Percentiles rank a stretch among this genome's conserved stretches.
These are phyloP conservation scores for Nestor notabilis DNA, from an alignment of 2,113 vertebrate species.

Conservation along the genomic window DNA sequence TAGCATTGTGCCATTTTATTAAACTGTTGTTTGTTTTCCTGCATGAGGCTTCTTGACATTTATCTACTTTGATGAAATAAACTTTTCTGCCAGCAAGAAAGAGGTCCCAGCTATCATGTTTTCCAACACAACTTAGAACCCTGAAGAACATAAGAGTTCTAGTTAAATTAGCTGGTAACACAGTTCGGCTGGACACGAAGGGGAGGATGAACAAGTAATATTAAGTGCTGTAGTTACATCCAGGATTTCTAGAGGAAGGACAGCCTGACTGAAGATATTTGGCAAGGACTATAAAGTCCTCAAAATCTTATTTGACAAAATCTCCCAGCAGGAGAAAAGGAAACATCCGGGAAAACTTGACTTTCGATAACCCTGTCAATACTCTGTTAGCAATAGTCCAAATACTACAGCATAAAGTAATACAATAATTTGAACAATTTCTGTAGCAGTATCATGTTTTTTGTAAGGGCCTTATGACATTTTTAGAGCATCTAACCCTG, in stretches of 20 bases:
- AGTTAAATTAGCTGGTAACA: background rate
- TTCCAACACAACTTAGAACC: background rate
- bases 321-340: background rate
- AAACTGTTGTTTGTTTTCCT: background rate
- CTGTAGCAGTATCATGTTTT: background rate
- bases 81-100: background rate
- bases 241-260: background rate
- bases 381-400: background rate
- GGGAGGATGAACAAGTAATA: background rate
- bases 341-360: background rate
- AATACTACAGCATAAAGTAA: background rate
- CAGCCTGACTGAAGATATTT: background rate
- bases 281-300: background rate
- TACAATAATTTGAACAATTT: background rate
- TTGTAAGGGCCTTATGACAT: background rate
- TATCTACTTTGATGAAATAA: background rate
- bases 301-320: background rate
- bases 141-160: background rate
- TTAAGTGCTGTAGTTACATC: background rate
- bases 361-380: background rate
- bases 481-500: background rate
- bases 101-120: background rate
- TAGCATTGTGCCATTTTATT: background rate
- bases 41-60: background rate
- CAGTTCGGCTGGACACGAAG: background rate